Conservation (phyloP, 2,888 invertebrate species). For the Polydrusus tereticollis region DNA sequence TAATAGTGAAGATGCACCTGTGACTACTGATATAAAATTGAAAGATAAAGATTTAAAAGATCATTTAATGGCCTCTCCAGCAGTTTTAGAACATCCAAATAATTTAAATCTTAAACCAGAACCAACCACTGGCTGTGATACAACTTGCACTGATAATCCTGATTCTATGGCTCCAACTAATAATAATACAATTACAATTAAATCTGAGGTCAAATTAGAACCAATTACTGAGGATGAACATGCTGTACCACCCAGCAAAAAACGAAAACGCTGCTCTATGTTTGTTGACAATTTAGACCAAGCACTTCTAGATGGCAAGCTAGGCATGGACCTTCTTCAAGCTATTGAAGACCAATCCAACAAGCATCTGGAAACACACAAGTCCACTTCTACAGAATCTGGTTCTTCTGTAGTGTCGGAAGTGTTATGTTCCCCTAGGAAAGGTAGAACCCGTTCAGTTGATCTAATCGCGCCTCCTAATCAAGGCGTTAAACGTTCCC, state of each 20-base stretch:
- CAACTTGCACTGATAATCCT: constrained; percentile 43
- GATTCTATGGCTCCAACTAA: constrained; percentile 55
- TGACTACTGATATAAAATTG: constrained; percentile 33
- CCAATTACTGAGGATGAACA: constrained; percentile 7
- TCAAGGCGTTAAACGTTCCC: constrained; percentile 59
- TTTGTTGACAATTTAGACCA: constrained; percentile 58
- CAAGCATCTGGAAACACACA: constrained; percentile 53
- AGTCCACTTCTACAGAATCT: constrained; percentile 56
- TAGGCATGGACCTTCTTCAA: constrained; percentile 60
- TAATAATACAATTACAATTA: constrained; percentile 53
- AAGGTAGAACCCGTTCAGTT: constrained; percentile 61
- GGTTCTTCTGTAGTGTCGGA: constrained; percentile 47
- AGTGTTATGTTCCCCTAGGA: constrained; percentile 54
- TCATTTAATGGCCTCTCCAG: constrained; percentile 35
- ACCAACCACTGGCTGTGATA: constrained; percentile 40
- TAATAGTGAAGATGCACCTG: constrained; percentile 17
- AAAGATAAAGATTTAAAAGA: constrained; percentile 38
- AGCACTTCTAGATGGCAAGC: constrained; percentile 60
- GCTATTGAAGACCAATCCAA: constrained; percentile 62
- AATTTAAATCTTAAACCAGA: constrained; percentile 30
- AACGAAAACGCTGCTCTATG: constrained; percentile 55
- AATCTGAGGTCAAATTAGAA: constrained; percentile 20
- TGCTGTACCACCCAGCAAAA: constrained; percentile 47
- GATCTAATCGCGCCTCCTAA: constrained; percentile 54
- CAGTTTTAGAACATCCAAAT: constrained; percentile 8